These are phyloP conservation scores for Emys orbicularis DNA, from an alignment of 2,797 vertebrate genomes.

Conservation along the genomic window DNA sequence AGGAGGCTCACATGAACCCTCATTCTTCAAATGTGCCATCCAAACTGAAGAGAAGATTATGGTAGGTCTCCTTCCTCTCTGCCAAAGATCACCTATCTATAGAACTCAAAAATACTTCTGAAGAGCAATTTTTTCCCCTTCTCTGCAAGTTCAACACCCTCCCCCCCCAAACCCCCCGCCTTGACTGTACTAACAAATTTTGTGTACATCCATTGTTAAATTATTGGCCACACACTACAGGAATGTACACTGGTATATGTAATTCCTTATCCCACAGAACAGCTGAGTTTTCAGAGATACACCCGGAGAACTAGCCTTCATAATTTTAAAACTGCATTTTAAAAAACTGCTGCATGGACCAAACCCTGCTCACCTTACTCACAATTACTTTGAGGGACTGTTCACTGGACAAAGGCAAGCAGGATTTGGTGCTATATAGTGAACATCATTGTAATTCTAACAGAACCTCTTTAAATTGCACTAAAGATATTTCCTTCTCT, in stretches of 20 bases:
- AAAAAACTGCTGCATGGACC: background rate
- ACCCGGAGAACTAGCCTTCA: background rate
- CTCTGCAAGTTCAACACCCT: background rate
- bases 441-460: background rate
- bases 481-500: background rate
- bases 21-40: background rate
- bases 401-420: background rate
- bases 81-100: background rate
- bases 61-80: background rate
- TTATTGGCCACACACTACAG: background rate
- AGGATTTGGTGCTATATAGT: background rate
- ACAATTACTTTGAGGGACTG: slow-evolving; percentile 6
- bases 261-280: background rate
- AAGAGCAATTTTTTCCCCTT: background rate
- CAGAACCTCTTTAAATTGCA: background rate
- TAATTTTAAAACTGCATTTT: background rate
- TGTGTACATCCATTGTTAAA: background rate
- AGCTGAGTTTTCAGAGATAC: background rate
- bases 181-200: background rate
- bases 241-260: background rate
- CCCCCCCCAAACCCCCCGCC: background rate
- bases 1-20: background rate
- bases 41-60: background rate
- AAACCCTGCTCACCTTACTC: slow-evolving; percentile 21
- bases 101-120: background rate